phyloP scores from a whole-genome alignment of 1,140 invertebrate genomes.

The Drosophila melanica region DNA sequence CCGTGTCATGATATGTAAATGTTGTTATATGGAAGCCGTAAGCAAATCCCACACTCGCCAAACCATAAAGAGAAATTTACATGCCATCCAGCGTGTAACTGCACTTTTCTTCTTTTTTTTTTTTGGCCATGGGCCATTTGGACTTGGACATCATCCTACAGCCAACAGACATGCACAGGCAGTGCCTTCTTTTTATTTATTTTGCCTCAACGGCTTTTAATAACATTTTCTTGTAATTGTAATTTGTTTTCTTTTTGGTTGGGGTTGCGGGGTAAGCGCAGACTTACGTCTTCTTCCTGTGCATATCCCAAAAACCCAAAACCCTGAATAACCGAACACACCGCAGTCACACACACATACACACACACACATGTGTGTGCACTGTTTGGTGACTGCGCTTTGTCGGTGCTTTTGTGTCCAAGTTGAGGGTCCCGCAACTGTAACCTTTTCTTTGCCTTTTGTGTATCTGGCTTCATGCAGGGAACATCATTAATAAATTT shows the following conservation, averaged over 20 bases:
- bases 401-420: slow-evolving; percentile 70
- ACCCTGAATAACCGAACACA: neutral
- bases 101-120: no score
- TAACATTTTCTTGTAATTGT: slow-evolving; percentile 84
- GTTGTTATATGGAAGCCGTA: slow-evolving; percentile 65
- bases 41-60: slow-evolving; percentile 70
- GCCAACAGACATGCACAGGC: slow-evolving; percentile 44
- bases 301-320: slow-evolving; percentile 27
- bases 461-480: slow-evolving; percentile 37
- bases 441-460: slow-evolving; percentile 70
- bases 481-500: slow-evolving; percentile 78
- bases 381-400: slow-evolving; percentile 32
- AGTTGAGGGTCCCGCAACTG: slow-evolving; percentile 31
- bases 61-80: slow-evolving; percentile 74
- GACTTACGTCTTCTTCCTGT: slow-evolving; percentile 38
- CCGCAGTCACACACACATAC: no score
- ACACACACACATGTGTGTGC: slow-evolving; percentile 6
- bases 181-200: slow-evolving; percentile 53
- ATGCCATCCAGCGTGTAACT: slow-evolving; percentile 56
- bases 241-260: slow-evolving; percentile 79
- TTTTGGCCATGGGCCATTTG: slow-evolving; percentile 69
- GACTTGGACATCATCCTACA: slow-evolving; percentile 46
- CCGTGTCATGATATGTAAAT: slow-evolving; percentile 81
- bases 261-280: neutral
- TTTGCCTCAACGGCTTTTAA: slow-evolving; percentile 70